Conservation (phyloP, 2,113 vertebrate genomes). For the Cairina moschata region DNA sequence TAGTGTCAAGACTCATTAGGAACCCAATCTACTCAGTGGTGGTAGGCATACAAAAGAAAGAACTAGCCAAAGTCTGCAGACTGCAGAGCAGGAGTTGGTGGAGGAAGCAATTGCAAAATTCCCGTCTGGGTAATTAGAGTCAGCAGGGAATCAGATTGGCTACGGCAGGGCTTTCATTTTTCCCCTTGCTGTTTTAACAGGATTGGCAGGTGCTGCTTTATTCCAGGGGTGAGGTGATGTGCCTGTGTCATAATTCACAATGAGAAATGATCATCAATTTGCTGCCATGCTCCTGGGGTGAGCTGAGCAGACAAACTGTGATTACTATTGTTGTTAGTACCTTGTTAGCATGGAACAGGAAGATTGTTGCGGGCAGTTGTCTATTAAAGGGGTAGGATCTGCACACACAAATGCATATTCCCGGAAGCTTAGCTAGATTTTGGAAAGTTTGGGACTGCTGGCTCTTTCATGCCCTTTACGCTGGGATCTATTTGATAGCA, state of each 20-base stretch:
- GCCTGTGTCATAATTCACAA: conserved; percentile 76
- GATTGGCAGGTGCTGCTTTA: conserved; percentile 78
- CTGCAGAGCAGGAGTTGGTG: conserved; percentile 64
- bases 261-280: conserved; percentile 74
- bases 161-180: conserved; percentile 74
- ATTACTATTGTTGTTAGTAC: conserved; percentile 59
- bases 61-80: conserved; percentile 74
- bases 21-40: conserved; percentile 74
- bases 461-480: not conserved
- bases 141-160: conserved; percentile 79
- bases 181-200: conserved; percentile 70
- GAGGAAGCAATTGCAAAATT: conserved; percentile 77
- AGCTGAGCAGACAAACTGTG: conserved; percentile 48
- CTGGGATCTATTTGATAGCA: not conserved
- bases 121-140: conserved; percentile 82
- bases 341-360: conserved; percentile 31
- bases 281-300: conserved; percentile 56
- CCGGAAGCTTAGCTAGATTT: not conserved
- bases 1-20: conserved; percentile 85
- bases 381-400: not conserved
- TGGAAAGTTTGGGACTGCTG: not conserved
- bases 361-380: not conserved
- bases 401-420: not conserved
- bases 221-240: conserved; percentile 74
- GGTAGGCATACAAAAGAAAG: conserved; percentile 75